Conservation (phyloP, 2,797 vertebrate genomes). For the Dipus sagitta region DNA sequence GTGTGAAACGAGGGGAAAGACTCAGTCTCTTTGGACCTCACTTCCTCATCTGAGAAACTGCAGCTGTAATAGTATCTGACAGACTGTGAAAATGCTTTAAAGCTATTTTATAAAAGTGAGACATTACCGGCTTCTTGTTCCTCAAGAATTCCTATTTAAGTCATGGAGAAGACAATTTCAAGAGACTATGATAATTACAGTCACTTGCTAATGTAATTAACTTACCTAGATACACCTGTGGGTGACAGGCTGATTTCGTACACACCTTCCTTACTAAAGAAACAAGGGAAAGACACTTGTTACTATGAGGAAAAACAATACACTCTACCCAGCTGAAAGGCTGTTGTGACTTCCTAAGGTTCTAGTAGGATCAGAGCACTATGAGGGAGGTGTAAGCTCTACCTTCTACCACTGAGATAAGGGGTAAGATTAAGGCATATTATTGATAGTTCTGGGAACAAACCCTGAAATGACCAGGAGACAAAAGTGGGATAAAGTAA, state of each 20-base stretch:
- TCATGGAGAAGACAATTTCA: conserved; percentile 5
- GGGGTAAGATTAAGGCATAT: background rate
- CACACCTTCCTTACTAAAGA: conserved; percentile 85
- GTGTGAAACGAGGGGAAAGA: background rate
- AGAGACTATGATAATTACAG: background rate
- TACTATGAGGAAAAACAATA: background rate
- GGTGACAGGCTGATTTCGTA: conserved; percentile 88
- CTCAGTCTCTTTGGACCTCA: background rate
- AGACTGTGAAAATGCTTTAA: background rate
- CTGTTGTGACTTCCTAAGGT: background rate
- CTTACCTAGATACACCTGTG: conserved; percentile 87
- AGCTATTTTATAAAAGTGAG: conserved; percentile 2
- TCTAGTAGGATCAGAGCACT: background rate
- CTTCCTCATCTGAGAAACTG: background rate
- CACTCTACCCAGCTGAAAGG: background rate
- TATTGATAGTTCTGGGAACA: background rate
- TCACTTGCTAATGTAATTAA: background rate
- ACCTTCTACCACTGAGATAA: background rate
- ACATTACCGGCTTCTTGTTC: background rate
- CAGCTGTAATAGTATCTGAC: background rate
- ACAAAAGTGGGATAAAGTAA: background rate
- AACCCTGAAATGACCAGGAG: background rate
- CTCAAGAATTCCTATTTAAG: background rate
- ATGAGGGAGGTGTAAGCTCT: background rate
- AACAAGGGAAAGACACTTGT: conserved; percentile 51